A percentile compares a stretch with the other conserved stretches of the same genome.
Conservation (phyloP, 1,140 invertebrate species). For the Tetramorium simillimum region DNA sequence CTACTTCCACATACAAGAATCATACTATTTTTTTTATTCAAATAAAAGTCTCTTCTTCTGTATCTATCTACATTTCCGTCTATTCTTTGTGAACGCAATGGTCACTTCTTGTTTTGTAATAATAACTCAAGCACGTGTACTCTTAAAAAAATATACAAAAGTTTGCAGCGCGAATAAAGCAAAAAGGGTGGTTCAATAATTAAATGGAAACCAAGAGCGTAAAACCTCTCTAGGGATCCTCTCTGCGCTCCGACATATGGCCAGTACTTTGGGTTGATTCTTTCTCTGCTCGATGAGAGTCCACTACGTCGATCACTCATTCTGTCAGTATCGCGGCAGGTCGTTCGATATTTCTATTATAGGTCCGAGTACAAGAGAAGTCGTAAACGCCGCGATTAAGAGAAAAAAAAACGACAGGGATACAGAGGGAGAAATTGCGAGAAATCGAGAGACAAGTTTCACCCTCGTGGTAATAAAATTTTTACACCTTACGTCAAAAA, state of each 20-base stretch:
- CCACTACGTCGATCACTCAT: constrained; percentile 44
- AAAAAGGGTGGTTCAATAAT: constrained; percentile 39
- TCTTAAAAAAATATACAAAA: not conserved
- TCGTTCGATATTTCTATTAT: constrained; percentile 51
- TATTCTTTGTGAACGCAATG: not conserved
- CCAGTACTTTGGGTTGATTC: constrained; percentile 41
- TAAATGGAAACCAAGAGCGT: constrained; percentile 55
- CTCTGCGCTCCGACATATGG: constrained; percentile 24
- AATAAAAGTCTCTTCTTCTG: not conserved
- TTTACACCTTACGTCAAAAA: not conserved
- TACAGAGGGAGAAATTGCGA: not conserved
- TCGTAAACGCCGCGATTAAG: not conserved
- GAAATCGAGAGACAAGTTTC: not conserved
- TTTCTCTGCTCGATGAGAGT: constrained; percentile 50
- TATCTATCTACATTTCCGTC: not conserved
- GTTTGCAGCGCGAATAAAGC: not conserved
- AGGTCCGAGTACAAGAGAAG: constrained; percentile 17
- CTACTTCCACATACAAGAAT: not conserved
- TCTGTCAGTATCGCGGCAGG: constrained; percentile 19
- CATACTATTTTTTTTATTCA: not conserved
- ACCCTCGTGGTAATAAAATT: not conserved
- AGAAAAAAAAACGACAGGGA: not conserved
- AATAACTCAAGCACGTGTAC: not conserved
- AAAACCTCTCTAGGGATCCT: constrained; percentile 18
- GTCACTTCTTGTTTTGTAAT: not conserved